Evolutionary conservation across 2,888 invertebrate genomes (phyloP).

Genomic region (Marasmarcha lunaedactyla): DNA sequence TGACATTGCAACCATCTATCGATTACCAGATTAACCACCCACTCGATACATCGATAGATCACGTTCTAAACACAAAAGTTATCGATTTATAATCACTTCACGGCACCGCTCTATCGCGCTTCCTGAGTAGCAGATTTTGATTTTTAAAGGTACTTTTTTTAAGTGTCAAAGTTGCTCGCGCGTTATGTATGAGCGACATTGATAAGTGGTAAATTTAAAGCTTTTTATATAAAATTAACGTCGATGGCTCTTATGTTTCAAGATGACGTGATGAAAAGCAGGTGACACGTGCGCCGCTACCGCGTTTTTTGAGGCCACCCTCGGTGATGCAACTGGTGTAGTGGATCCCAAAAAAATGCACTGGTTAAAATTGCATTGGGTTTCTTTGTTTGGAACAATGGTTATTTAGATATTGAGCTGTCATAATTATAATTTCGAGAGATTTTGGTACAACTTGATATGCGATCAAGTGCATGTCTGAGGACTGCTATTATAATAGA

Average conservation of each 20-base stretch:
- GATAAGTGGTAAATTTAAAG: too few species aligned
- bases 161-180: not conserved
- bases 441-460: too few species aligned
- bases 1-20: conserved; percentile 2
- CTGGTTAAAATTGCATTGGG: too few species aligned
- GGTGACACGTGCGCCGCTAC: conserved; percentile 48
- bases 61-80: conserved; percentile 7
- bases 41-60: conserved; percentile 9
- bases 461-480: too few species aligned
- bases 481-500: too few species aligned
- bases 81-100: not conserved
- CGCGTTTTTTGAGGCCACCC: conserved; percentile 41
- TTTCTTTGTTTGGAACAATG: too few species aligned
- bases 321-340: conserved; percentile 31
- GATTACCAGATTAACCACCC: conserved; percentile 8
- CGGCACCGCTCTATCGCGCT: not conserved
- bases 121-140: not conserved
- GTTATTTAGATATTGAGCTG: too few species aligned
- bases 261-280: conserved; percentile 39
- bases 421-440: too few species aligned
- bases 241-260: conserved; percentile 21
- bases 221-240: conserved; percentile 13
- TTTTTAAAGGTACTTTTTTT: not conserved
- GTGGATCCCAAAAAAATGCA: conserved; percentile 23
- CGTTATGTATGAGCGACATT: too few species aligned